Evolutionary conservation across 2,113 vertebrate species (phyloP).

Genomic region (Ceratotherium simum): DNA sequence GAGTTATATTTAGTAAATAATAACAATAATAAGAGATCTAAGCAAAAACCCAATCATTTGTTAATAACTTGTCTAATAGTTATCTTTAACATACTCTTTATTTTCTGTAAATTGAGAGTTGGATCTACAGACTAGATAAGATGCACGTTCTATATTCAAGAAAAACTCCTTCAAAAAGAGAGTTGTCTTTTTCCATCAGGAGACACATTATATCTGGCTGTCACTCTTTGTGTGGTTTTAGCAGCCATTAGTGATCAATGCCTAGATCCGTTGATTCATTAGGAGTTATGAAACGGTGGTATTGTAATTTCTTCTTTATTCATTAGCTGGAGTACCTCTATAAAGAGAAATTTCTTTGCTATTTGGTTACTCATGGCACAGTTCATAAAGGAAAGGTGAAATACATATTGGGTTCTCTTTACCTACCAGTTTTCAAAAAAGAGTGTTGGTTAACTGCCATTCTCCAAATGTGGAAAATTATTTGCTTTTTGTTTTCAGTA

Average conservation of each 20-base stretch:
- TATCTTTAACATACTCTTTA: background rate
- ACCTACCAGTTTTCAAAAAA: background rate
- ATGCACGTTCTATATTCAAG: background rate
- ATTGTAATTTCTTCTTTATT: constrained; percentile 6
- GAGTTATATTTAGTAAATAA: background rate
- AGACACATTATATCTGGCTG: background rate
- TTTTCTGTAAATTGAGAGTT: background rate
- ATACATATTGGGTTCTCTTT: background rate
- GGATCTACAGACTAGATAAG: background rate
- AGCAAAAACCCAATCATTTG: background rate
- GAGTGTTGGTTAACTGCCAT: background rate
- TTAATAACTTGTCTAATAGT: background rate
- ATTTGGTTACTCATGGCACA: background rate
- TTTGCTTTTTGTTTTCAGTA: background rate
- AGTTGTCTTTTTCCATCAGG: background rate
- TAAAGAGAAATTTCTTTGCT: background rate
- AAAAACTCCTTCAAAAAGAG: background rate
- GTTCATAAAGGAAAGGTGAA: background rate
- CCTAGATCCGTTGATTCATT: constrained; percentile 26
- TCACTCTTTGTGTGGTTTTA: background rate
- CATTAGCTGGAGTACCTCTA: background rate
- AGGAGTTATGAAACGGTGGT: background rate
- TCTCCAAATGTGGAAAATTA: background rate
- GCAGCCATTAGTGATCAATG: background rate
- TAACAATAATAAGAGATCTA: background rate